These are phyloP conservation scores for Taenioides sp. DNA, from an alignment of 2,797 vertebrate genomes.

Conservation along the genomic window DNA sequence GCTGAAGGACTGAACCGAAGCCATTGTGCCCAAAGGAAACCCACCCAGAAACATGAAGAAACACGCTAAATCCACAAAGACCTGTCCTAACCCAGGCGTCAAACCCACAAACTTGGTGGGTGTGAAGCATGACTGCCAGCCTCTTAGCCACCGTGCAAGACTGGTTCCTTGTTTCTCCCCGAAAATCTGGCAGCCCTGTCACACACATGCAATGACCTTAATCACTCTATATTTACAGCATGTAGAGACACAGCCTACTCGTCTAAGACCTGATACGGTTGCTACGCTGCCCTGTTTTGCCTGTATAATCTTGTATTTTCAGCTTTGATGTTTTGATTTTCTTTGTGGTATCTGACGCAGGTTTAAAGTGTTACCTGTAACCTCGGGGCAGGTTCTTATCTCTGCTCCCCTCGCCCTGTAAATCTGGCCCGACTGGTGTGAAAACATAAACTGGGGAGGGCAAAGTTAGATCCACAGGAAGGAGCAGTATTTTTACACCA, in stretches of 20 bases:
- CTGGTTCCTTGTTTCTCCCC: not conserved
- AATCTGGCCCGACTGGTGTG: constrained; percentile 46
- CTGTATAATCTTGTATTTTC: constrained; percentile 13
- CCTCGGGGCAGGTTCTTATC: constrained; percentile 50
- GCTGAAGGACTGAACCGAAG: too few relatives aligned
- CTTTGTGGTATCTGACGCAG: constrained; percentile 21
- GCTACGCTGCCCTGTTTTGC: constrained; percentile 20
- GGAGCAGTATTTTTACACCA: constrained; percentile 51
- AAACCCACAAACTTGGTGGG: too few relatives aligned
- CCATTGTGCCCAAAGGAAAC: too few relatives aligned
- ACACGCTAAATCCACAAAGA: too few relatives aligned
- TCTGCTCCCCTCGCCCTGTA: constrained; percentile 25
- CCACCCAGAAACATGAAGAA: too few relatives aligned
- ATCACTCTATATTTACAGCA: not conserved
- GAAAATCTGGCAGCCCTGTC: not conserved
- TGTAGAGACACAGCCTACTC: constrained; percentile 1
- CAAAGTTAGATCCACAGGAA: constrained; percentile 64
- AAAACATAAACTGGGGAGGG: constrained; percentile 66
- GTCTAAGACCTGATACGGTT: constrained; percentile 14
- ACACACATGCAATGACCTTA: not conserved
- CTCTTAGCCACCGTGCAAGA: not conserved
- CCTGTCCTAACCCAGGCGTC: too few relatives aligned
- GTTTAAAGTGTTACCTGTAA: constrained; percentile 53
- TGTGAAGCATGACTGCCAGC: too few relatives aligned
- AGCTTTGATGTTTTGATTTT: constrained; percentile 38